Evolutionary conservation across 64 coral and sea anemone genomes (phyloP).

Genomic region (Stichodactyla helianthus): DNA sequence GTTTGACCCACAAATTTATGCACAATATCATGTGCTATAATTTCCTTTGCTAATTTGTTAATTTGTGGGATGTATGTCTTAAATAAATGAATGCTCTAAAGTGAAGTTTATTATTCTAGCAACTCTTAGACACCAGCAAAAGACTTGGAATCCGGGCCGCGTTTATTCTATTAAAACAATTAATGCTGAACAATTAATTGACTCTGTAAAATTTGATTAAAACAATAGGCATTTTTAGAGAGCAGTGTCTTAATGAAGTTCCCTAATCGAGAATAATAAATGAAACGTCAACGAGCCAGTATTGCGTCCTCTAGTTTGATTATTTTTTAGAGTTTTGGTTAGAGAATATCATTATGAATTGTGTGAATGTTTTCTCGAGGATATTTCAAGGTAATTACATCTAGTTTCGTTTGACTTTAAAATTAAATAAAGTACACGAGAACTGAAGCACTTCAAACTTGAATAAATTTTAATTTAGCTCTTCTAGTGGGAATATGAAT

Average conservation of each 20-base stretch:
- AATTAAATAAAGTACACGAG: not conserved
- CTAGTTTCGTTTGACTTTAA: not conserved
- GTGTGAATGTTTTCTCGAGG: not conserved
- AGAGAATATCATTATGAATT: not conserved
- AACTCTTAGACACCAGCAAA: slow-evolving; percentile 4
- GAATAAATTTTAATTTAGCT: slow-evolving; percentile 16
- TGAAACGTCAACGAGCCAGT: not conserved
- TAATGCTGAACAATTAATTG: slow-evolving; percentile 1
- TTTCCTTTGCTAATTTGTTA: slow-evolving; percentile 12
- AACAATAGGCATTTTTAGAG: not conserved
- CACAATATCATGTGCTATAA: not conserved
- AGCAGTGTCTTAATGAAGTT: not conserved
- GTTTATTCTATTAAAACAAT: slow-evolving; percentile 10
- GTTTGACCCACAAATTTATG: not conserved
- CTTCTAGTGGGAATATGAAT: not conserved
- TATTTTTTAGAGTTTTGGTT: not conserved
- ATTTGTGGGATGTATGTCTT: not conserved
- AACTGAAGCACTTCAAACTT: not conserved
- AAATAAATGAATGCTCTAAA: not conserved
- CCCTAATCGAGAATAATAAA: not conserved
- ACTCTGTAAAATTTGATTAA: not conserved
- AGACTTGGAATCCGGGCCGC: not conserved
- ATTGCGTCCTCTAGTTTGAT: slow-evolving; percentile 7
- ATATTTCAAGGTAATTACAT: slow-evolving; percentile 12
- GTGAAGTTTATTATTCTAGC: not conserved